Base-by-base conservation (phyloP, 1,140 invertebrate species). In the Radopholus similis region DNA sequence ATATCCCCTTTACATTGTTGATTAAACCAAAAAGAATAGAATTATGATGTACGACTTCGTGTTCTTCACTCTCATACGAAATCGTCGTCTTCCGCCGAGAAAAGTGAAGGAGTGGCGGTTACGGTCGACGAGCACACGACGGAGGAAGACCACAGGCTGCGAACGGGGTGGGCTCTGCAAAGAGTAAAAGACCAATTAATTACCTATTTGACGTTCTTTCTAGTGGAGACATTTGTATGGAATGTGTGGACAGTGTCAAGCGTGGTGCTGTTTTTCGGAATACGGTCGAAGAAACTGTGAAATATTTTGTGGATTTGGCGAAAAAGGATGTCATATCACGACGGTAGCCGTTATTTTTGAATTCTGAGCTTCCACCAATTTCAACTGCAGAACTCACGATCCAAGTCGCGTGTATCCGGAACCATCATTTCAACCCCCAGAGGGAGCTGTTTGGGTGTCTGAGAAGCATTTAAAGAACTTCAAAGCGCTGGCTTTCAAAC, bases 191-290 rank as follows among this genome's bases (percentile, higher is more conserved):
- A n/a, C n/a, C n/a, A n/a, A n/a, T n/a, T n/a, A n/a, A n/a, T n/a
- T n/a, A n/a, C n/a, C n/a, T n/a, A n/a, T n/a, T n/a, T n/a, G n/a
- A n/a, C n/a, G n/a, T n/a, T n/a, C n/a, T 53, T 58, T 76, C 60
- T 34, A 76, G 74, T 6, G 28, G n/a, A 4, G 75, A 76, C 38
- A 26, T 76, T 4, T 76, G 75, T 42, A 30, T 49, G 34, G 64
- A 75, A 40, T 76, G 75, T 38, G 40, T 77, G 18, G 35, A 57
- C n/a, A 30, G 37, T 6, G 35, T 68, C 28, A 64, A 62, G 15
- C 23, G 59, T 18, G 75, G 71, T 11, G 71, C 57, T 1, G 38
- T 51, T 30, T 75, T 70, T 32, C 64, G 49, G 13, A 56, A 57
- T 3, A 23, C 44, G 15, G 51, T 49, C 11, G 30, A 26, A 26